Base-by-base conservation (phyloP, 2,113 vertebrate species). In the Eclectus roratus region DNA sequence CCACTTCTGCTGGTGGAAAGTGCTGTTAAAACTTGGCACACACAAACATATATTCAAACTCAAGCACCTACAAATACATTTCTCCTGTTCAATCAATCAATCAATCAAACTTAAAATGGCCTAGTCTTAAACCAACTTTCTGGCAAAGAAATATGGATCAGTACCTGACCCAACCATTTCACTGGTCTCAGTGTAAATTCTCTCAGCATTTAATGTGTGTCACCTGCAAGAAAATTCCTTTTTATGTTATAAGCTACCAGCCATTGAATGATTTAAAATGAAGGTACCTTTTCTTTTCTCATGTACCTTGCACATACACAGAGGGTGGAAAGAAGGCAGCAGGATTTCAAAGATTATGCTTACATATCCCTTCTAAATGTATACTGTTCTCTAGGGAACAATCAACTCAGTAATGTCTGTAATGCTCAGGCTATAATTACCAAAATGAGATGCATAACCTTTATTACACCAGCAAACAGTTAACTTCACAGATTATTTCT, bases 361-460 rank as follows among this genome's bases (percentile, higher is more conserved):
- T 39, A 72, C 41, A 83, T 68, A 72, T 72, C 79, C 72, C 28
- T 79, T 55, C 88, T 65, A 91, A 92, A 94, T 46, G 52, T 80
- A 72, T 41, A 89, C 28, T 1, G 77, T 49, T 89, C 96, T 94
- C 96, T 29, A 44, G 95, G 95, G 95, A 97, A 85, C 80, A 95
- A 86, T 77, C 96, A 94, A 60, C 95, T 96, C 82, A 44, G 93
- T 96, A 96, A 77, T 79, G 96, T 86, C 96, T 91, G 63, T 89
- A 77, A 94, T 61, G 72, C 49, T 78, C 63, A 41, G 63, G 89
- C 56, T 69, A 88, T 90, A 87, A 94, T 91, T 94, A 92, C 78
- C 74, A 91, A 85, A 95, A 93, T 78, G 88, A 94, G 88, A 96
- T 69, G 72, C 90, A 94, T 56, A 96, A 95, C 63, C 94, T 93